phyloP scores from a whole-genome alignment of 2,888 invertebrate species.

The Hypercompe scribonia region DNA sequence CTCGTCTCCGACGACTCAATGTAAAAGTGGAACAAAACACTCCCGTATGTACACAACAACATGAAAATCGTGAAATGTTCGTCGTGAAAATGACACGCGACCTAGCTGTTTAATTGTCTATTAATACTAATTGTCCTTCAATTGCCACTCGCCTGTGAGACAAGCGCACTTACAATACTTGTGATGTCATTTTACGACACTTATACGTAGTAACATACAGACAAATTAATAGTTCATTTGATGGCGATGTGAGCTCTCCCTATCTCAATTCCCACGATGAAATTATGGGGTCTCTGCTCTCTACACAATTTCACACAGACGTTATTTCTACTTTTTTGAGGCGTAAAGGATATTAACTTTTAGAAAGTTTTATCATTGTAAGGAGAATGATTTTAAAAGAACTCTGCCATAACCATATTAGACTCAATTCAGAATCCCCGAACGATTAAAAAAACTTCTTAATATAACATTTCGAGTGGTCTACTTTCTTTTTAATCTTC shows the following conservation, averaged over 20 bases:
- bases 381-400: constrained; percentile 6
- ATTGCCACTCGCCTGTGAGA: constrained; percentile 21
- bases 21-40: constrained; percentile 25
- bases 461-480: neutral
- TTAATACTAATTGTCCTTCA: constrained; percentile 42
- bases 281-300: constrained; percentile 20
- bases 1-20: constrained; percentile 36
- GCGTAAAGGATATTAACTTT: constrained; percentile 14
- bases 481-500: neutral
- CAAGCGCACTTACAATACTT: constrained; percentile 13
- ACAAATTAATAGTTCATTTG: constrained; percentile 19
- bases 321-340: constrained; percentile 16
- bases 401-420: constrained; percentile 13
- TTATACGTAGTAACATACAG: constrained; percentile 8
- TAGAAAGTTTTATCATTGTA: constrained; percentile 9
- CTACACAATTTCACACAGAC: constrained; percentile 19
- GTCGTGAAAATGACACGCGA: constrained; percentile 41
- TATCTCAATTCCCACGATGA: constrained; percentile 19
- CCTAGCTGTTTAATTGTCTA: constrained; percentile 33
- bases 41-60: constrained; percentile 25
- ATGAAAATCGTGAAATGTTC: constrained; percentile 47
- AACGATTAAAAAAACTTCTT: neutral
- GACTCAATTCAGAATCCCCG: neutral
- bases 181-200: constrained; percentile 18
- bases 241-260: constrained; percentile 21